phyloP scores from a whole-genome alignment of 2,888 invertebrate genomes.

The Phorcus lineatus region DNA sequence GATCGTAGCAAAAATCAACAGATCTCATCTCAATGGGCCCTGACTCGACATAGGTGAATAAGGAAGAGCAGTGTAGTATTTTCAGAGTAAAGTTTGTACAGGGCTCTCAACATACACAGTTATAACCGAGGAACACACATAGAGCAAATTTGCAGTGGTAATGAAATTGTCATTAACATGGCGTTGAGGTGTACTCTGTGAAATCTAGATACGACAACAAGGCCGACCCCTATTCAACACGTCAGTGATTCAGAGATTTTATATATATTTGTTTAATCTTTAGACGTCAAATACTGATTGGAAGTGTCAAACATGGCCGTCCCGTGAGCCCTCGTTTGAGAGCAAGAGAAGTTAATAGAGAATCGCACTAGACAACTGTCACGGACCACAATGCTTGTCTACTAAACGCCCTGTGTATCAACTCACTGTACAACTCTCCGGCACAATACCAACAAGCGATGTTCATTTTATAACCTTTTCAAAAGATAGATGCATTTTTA shows the following conservation, averaged over 20 bases:
- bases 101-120: not conserved
- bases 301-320: not conserved
- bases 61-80: not conserved
- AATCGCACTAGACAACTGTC: constrained; percentile 8
- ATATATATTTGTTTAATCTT: constrained; percentile 25
- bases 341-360: not conserved
- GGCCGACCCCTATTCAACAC: not conserved
- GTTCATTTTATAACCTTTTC: too few species aligned
- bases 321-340: constrained; percentile 8
- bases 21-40: not conserved
- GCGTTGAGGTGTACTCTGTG: not conserved
- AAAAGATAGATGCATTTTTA: too few species aligned
- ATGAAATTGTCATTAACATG: constrained; percentile 24
- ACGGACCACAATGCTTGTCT: not conserved
- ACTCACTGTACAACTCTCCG: too few species aligned
- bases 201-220: constrained; percentile 9
- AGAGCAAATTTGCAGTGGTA: constrained; percentile 23
- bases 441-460: too few species aligned
- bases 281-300: constrained; percentile 10
- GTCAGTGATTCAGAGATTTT: constrained; percentile 5
- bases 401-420: too few species aligned
- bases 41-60: constrained; percentile 1
- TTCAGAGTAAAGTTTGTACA: constrained; percentile 7
- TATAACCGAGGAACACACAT: constrained; percentile 12
- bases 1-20: constrained; percentile 20